Evolutionary conservation across 2,113 vertebrate genomes (phyloP), one percentile per base, ranked within the genome.

Genomic region (Daubentonia madagascariensis): DNA sequence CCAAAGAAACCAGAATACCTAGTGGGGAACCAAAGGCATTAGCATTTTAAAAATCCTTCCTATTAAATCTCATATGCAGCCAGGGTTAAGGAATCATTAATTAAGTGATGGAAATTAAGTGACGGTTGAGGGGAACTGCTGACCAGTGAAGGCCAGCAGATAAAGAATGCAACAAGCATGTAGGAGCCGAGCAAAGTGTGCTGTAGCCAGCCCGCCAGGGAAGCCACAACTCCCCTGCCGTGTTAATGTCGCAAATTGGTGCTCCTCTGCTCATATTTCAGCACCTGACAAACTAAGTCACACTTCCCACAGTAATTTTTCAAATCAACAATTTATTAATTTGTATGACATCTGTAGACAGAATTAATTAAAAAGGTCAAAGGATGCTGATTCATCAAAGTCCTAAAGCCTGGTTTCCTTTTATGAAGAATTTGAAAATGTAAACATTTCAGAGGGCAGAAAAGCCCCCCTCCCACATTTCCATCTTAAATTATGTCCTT

Each of bases 381-480:
- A 76, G 25, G 67, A 76, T 35, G 28, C 12, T 10, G 37, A 63
- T 12, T 37, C n/a, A 37, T 63, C 10, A 14, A 22, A 70, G 25
- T 40, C 25, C 11, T 40, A 17, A 68, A 73, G 52, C 8, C 61
- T n/a, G 9, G n/a, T 30, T 67, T 73, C 40, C 18, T 57, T 94
- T 57, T 79, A 50, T 8, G 14, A 80, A 84, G n/a, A 86, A 63
- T 32, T 22, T 61, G 48, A 87, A 85, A 50, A 91, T 45, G 45
- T 57, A 40, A 81, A 63, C 28, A 30, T 63, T 63, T 30, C 28
- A 63, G 61, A 30, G 61, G 61, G 61, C 61, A 30, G 61, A 25
- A 63, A 63, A 52, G 23, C 43, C n/a, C 13, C 22, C 70, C 32
- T 22, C 45, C n/a, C 3, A 17, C n/a, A 35, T 25, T 50, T 45